These are phyloP conservation scores for Tipula helvola DNA, from an alignment of 2,888 invertebrate genomes.

Conservation along the genomic window DNA sequence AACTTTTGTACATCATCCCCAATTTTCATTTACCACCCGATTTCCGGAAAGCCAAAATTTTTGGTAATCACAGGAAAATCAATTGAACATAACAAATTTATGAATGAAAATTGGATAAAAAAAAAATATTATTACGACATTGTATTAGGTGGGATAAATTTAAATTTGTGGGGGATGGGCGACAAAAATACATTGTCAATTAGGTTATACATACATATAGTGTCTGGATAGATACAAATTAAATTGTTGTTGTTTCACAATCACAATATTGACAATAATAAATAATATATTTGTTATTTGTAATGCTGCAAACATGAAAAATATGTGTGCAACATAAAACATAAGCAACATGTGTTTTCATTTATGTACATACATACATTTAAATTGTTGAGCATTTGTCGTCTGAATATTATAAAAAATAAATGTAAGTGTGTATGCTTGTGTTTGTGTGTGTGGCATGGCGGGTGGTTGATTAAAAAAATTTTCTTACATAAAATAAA, in stretches of 20 bases:
- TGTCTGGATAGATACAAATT: neutral
- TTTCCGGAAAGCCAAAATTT: neutral
- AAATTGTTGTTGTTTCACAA: neutral
- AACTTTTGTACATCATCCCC: neutral
- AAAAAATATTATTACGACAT: neutral
- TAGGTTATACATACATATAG: neutral
- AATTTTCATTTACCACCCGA: neutral
- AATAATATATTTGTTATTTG: neutral
- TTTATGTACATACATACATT: neutral
- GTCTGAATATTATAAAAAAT: too few species aligned
- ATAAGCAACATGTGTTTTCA: neutral
- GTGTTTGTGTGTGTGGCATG: neutral
- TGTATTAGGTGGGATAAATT: neutral
- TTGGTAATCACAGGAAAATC: neutral
- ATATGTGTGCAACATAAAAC: neutral
- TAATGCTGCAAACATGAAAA: neutral
- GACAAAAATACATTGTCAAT: neutral
- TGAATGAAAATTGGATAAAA: neutral
- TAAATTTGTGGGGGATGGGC: neutral
- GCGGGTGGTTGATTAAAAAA: neutral
- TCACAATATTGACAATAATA: conserved; percentile 4
- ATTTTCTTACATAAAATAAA: neutral
- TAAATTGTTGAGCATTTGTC: too few species aligned
- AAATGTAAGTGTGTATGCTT: too few species aligned
- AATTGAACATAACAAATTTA: neutral